Percentiles rank a stretch among this genome's conserved stretches.
phyloP scores from a whole-genome alignment of 1,140 invertebrate genomes.

The Babylonia areolata region DNA sequence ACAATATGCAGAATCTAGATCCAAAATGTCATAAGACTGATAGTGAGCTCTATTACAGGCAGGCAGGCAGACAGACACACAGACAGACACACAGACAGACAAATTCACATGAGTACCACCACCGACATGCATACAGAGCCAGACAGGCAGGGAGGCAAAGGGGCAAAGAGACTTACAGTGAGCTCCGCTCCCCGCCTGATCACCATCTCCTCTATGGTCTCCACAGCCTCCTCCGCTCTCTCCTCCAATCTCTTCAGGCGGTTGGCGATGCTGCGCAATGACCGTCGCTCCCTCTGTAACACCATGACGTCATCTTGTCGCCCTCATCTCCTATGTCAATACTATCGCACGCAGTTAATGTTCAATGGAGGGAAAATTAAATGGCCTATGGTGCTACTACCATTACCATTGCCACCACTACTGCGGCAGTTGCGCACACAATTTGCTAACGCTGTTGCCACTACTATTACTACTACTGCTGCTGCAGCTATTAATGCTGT shows the following conservation, averaged over 20 bases:
- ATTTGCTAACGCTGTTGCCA: too few species aligned
- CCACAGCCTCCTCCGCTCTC: neutral
- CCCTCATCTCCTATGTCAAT: neutral
- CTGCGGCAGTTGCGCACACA: too few species aligned
- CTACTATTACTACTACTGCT: too few species aligned
- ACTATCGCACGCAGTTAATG: too few species aligned
- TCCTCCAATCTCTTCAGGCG: conserved; percentile 11
- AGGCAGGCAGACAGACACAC: neutral
- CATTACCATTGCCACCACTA: too few species aligned
- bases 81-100: neutral
- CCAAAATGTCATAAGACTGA: too few species aligned
- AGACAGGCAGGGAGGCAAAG: neutral
- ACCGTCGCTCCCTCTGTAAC: conserved; percentile 10
- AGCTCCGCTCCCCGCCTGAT: conserved; percentile 16
- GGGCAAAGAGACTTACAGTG: neutral
- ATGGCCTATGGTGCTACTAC: too few species aligned
- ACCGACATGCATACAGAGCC: neutral
- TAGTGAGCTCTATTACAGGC: too few species aligned
- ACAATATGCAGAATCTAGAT: too few species aligned
- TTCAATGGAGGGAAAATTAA: too few species aligned
- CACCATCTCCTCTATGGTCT: conserved; percentile 1
- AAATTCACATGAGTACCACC: too few species aligned
- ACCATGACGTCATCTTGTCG: neutral
- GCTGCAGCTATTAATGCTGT: too few species aligned
- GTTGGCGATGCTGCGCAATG: neutral